Evolutionary conservation across 2,113 vertebrate genomes (phyloP).

Genomic region (Kryptolebias marmoratus): DNA sequence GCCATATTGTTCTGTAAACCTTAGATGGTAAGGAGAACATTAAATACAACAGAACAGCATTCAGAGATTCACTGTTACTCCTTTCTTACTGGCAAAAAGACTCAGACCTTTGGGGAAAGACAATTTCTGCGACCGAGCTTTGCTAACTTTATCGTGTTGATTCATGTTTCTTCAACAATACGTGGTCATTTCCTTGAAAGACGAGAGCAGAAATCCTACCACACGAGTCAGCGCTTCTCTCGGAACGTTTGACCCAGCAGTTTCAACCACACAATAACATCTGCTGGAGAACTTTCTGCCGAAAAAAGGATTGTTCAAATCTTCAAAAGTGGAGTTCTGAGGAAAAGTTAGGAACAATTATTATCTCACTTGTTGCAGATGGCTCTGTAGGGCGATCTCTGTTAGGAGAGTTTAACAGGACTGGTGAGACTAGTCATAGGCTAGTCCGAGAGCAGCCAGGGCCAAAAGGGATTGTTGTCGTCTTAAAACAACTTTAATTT

Average conservation of each 20-base stretch:
- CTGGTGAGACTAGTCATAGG: too few relatives aligned
- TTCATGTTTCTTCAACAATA: slow-evolving; percentile 33
- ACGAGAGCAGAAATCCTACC: slow-evolving; percentile 28
- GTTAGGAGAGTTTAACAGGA: too few relatives aligned
- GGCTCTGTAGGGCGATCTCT: too few relatives aligned
- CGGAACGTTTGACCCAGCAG: slow-evolving; percentile 43
- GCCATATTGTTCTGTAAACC: neutral
- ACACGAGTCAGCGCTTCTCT: slow-evolving; percentile 50
- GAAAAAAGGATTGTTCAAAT: slow-evolving; percentile 15
- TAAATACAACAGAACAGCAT: neutral
- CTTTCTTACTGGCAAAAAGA: too few relatives aligned
- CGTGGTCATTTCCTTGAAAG: slow-evolving; percentile 29
- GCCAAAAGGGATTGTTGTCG: too few relatives aligned
- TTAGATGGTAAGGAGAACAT: neutral
- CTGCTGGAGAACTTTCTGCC: slow-evolving; percentile 10
- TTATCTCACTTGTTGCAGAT: too few relatives aligned
- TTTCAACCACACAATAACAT: slow-evolving; percentile 50
- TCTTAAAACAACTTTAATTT: too few relatives aligned
- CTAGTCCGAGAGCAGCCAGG: too few relatives aligned
- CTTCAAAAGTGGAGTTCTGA: too few relatives aligned
- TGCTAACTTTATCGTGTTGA: slow-evolving; percentile 10
- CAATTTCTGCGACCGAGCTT: slow-evolving; percentile 12
- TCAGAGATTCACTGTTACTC: too few relatives aligned
- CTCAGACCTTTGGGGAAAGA: neutral
- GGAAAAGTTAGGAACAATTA: too few relatives aligned